These are phyloP conservation scores for Mus spicilegus DNA, from an alignment of 2,113 vertebrate genomes.

Conservation along the genomic window DNA sequence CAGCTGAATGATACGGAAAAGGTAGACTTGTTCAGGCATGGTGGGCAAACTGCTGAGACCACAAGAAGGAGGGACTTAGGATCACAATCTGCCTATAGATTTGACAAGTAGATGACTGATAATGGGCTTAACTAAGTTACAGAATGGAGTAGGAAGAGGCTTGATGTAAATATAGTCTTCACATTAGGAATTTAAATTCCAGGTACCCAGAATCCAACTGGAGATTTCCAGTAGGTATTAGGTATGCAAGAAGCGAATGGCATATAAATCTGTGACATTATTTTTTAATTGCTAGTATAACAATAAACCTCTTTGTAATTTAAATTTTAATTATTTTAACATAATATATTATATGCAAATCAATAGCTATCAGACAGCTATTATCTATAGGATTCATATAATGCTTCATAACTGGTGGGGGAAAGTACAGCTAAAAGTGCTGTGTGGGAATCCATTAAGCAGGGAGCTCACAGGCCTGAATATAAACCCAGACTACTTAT, in stretches of 20 bases:
- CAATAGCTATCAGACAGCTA: slow-evolving; percentile 43
- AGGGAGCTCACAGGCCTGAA: slow-evolving; percentile 27
- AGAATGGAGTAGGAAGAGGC: background rate
- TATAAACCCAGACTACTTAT: slow-evolving; percentile 56
- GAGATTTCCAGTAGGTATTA: slow-evolving; percentile 17
- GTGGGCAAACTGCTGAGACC: background rate
- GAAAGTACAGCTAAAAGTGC: slow-evolving; percentile 46
- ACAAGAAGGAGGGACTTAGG: background rate
- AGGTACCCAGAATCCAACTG: background rate
- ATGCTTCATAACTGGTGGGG: background rate
- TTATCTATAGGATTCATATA: slow-evolving; percentile 25
- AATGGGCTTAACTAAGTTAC: background rate
- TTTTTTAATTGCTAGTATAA: slow-evolving; percentile 51
- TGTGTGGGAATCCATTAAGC: slow-evolving; percentile 48
- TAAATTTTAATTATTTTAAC: slow-evolving; percentile 51
- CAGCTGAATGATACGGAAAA: background rate
- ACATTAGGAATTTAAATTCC: slow-evolving; percentile 7
- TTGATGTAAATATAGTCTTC: background rate
- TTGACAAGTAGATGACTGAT: background rate
- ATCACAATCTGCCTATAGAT: background rate
- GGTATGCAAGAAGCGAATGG: background rate
- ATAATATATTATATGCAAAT: slow-evolving; percentile 38
- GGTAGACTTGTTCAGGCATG: background rate
- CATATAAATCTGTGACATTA: slow-evolving; percentile 10
- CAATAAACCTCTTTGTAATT: slow-evolving; percentile 50